Conservation (phyloP, 2,888 invertebrate species). For the Geotrupes spiniger region DNA sequence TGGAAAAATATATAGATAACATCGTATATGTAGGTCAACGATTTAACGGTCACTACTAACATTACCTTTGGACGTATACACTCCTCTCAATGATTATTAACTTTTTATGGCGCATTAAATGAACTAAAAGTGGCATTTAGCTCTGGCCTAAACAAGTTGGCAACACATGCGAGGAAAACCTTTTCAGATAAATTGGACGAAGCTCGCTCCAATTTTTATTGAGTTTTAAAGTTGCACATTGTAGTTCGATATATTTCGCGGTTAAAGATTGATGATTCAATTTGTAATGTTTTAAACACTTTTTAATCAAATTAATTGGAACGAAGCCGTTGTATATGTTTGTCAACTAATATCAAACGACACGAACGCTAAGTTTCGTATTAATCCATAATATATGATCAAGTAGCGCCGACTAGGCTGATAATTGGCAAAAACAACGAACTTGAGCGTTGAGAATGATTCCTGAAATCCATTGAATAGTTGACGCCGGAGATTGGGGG, state of each 20-base stretch:
- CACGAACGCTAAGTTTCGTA: slow-evolving; percentile 6
- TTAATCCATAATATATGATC: slow-evolving; percentile 14
- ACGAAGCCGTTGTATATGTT: too few species aligned
- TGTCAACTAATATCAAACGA: not conserved
- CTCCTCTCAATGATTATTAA: slow-evolving; percentile 15
- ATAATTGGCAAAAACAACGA: slow-evolving; percentile 13
- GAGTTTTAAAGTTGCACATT: too few species aligned
- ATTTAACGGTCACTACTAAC: slow-evolving; percentile 3
- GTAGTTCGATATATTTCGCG: too few species aligned
- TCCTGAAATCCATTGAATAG: not conserved
- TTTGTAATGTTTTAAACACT: too few species aligned
- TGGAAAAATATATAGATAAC: too few species aligned
- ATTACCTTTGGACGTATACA: slow-evolving; percentile 6
- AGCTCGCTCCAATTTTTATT: not conserved
- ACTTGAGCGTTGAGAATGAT: slow-evolving; percentile 10
- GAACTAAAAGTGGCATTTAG: slow-evolving; percentile 9
- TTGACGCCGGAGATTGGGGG: too few species aligned
- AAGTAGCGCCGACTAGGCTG: slow-evolving; percentile 12
- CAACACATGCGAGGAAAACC: slow-evolving; percentile 3
- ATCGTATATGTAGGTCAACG: not conserved
- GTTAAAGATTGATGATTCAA: too few species aligned
- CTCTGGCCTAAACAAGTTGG: slow-evolving; percentile 9
- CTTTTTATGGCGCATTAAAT: slow-evolving; percentile 16
- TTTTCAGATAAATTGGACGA: slow-evolving; percentile 8
- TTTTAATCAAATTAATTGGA: too few species aligned